Evolutionary conservation across 23 tunicate species (phyloP), one percentile per base, ranked within the genome.

Genomic region (Trididemnum clinides): DNA sequence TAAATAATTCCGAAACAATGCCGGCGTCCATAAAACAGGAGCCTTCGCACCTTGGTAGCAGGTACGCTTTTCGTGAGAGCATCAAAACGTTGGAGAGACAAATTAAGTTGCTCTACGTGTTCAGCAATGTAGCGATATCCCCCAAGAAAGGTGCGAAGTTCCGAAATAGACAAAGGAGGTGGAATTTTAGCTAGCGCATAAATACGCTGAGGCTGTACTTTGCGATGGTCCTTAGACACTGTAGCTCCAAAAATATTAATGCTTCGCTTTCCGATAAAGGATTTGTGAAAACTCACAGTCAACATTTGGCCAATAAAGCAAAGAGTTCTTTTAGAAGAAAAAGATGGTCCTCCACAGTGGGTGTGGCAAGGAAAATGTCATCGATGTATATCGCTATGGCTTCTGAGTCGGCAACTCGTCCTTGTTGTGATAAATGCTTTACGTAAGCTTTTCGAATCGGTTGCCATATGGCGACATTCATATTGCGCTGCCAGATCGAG

Each of bases 171-270:
- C 21, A 33, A 15, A 12, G 85, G 77, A 1, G 85, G 77, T 20
- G 85, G 27, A 10, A 81, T 4, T 33, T 32, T 10, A 1, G 7
- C 21, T 33, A 81, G 77, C 21, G 85, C 85, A 22, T 36, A 5
- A 1, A 81, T 63, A 18, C 85, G 64, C 33, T 81, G 51, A 26
- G 85, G 85, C 32, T 81, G 85, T 18, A 81, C 85, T 31, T 32
- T 34, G 1, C 64, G 25, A n/a, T 3, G 19, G 10, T 69, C 6
- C 5, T 6, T 37, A 33, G 34, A 4, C 10, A 69, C 5, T 18
- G 75, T 69, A 33, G 75, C 29, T 10, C 75, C 75, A 27, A 69
- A n/a, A 30, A 69, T 10, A 33, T 69, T 6, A 5, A 69, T 30
- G 2, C 6, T 5, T 10, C 15, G 12, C n/a, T 33, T 31, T 28